Evolutionary conservation across 2,797 vertebrate species (phyloP), one percentile per base, ranked within the genome.

Genomic region (Psittacula derbiana): DNA sequence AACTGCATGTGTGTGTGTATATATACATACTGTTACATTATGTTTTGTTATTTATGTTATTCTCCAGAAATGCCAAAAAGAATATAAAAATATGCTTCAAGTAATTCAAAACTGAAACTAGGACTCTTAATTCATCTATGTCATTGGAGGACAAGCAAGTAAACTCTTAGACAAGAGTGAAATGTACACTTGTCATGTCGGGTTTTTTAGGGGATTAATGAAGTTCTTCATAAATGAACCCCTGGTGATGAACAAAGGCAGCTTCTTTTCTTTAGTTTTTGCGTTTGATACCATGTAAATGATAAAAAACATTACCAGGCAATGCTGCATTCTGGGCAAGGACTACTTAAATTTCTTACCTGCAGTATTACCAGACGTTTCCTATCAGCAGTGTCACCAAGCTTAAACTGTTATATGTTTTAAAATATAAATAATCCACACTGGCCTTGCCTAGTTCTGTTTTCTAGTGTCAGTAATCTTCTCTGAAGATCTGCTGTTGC

Each of bases 61-160:
- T 93, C 41, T 30, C 65, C 44, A 86, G 44, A 87, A 79, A 76
- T 58, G 52, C 36, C 74, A 90, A 92, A 94, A 25, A 92, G 49
- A 91, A 87, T 85, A 86, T 8, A 49, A 85, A 95, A 83, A 81
- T 57, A 46, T 57, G 52, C 57, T 74, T 82, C 41, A 87, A 93
- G 55, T 64, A 61, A 79, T 93, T 95, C 7, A 71, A 93, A 96
- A 86, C 49, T 72, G 72, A 85, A 95, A 90, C 46, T 78, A 78
- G 57, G 67, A 19, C 31, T 96, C 75, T 91, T 21, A 73, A 33
- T 94, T 94, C 4, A 85, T 86, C 62, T 80, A 44, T 91, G 76
- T 88, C 66, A 65, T 90, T 65, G 90, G 80, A 95, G 92, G 60
- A 95, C 69, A 93, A 83, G 40, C 25, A 95, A 94, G 86, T n/a